Evolutionary conservation across 2,888 invertebrate species (phyloP).

Genomic region (Celastrina argiolus): DNA sequence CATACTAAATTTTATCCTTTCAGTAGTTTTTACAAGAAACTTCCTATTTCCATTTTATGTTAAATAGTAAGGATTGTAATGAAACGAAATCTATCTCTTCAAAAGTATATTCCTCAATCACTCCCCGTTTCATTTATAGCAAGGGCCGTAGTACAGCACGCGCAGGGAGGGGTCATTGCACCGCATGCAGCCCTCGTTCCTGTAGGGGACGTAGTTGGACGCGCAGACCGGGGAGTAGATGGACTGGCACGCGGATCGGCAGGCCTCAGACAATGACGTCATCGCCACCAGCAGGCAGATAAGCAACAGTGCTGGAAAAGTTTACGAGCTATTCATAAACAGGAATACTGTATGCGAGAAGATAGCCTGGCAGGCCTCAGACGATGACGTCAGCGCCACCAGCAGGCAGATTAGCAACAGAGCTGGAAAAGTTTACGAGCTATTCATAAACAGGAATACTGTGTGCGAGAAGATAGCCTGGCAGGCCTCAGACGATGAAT

Average conservation of each 20-base stretch:
- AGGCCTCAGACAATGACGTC: background rate
- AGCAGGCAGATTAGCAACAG: background rate
- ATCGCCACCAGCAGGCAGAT: background rate
- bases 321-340: no score
- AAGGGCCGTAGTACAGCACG: background rate
- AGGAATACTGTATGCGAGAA: no score
- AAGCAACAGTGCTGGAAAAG: background rate
- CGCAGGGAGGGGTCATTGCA: background rate
- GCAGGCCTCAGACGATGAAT: background rate
- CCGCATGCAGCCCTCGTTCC: background rate
- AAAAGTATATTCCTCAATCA: background rate
- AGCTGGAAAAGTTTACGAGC: background rate
- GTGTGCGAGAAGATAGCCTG: no score
- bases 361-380: background rate
- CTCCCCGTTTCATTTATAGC: background rate
- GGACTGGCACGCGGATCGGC: background rate
- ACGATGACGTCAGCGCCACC: background rate
- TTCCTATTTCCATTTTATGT: no score
- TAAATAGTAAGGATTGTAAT: no score
- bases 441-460: no score
- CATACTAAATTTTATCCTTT: no score
- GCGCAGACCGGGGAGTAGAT: background rate
- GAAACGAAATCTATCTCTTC: constrained; percentile 21
- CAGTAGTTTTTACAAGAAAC: no score
- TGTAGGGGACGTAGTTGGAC: background rate